Base-by-base conservation (phyloP, 2,797 vertebrate species). In the Borostomias antarcticus region DNA sequence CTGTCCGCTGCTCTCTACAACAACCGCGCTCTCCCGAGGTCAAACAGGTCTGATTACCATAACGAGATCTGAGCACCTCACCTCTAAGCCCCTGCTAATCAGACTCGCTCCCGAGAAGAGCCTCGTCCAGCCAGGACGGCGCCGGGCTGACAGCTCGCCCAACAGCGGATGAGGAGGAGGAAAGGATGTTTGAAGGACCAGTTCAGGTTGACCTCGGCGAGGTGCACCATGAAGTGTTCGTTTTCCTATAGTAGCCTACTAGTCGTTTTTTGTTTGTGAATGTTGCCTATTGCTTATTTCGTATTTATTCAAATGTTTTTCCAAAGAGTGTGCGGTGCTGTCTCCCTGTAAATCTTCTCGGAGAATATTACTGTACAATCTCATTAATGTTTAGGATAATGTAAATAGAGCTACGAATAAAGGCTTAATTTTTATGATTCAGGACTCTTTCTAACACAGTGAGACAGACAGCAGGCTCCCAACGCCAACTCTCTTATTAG, bases 281-380 rank as follows among this genome's bases (percentile, higher is more conserved):
- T 45, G 40, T 45, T 35, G 21, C 37, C 30, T 37, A 37, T 59
- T 43, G 57, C 37, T 59, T 13, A 59, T 35, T 35, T 59, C 21
- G 21, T 26, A 15, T n/a, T 47, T 17, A 48, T 23, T 47, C 11
- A 62, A 28, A 45, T 62, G 33, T 45, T 45, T 17, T 45, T 45
- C 40, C 17, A 45, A 45, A 45, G 1, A 17, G 40, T 45, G 40
- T 13, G 40, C 40, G 15, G 15, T 45, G 40, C 40, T 45, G 15
- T 45, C n/a, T 45, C 40, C 40, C 40, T n/a, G 15, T 11, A 1
- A 15, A 43, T 43, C 15, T 43, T 43, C n/a, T n/a, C n/a, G n/a
- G 40, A 17, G 40, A 43, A 43, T 43, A n/a, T n/a, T n/a, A n/a
- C n/a, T n/a, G 40, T 43, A 43, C 40, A n/a, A 43, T 43, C 3